Base-by-base conservation (phyloP, 2,797 vertebrate species). In the Vultur gryphus region DNA sequence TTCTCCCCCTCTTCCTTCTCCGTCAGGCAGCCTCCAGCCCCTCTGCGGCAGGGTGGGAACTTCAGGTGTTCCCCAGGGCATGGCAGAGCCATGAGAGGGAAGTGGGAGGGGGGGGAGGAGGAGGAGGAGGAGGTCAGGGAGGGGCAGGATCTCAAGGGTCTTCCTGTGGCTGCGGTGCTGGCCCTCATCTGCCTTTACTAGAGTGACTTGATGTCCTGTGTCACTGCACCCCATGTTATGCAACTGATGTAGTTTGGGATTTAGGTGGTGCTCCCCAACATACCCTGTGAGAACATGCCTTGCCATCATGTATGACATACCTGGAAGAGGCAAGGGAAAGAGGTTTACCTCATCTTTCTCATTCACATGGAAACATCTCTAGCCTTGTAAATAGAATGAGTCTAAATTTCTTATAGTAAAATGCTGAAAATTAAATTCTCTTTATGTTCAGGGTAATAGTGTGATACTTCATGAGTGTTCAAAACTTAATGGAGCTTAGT, bases 301-400 rank as follows among this genome's bases (percentile, higher is more conserved):
- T 51, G n/a, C 39, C 18, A 3, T 65, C 61, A 10, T 7, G 8
- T 31, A 1, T 26, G 9, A 17, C 2, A 0, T 3, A 15, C 6
- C 11, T 58, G 70, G 6, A 69, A 65, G 49, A 84, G 5, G 31
- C 41, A 65, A 61, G 39, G 33, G 8, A 69, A 64, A 17, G 41
- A 48, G 9, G 13, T 41, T 75, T 29, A 6, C 11, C 23, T 75
- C 16, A 1, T 43, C 31, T 58, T 64, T 46, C 64, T 64, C 13
- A 5, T 69, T 92, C 71, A 33, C 7, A 1, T 6, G 16, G 51
- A 67, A 80, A 48, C 8, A 25, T n/a, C 13, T 70, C 35, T 33
- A 20, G 8, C n/a, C 31, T 37, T 55, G 28, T 43, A 51, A 83
- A 78, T 8, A 81, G 52, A 78, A 65, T 20, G 7, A 62, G 35